Conservation (phyloP, 2,113 vertebrate genomes). For the Lipotes vexillifer region DNA sequence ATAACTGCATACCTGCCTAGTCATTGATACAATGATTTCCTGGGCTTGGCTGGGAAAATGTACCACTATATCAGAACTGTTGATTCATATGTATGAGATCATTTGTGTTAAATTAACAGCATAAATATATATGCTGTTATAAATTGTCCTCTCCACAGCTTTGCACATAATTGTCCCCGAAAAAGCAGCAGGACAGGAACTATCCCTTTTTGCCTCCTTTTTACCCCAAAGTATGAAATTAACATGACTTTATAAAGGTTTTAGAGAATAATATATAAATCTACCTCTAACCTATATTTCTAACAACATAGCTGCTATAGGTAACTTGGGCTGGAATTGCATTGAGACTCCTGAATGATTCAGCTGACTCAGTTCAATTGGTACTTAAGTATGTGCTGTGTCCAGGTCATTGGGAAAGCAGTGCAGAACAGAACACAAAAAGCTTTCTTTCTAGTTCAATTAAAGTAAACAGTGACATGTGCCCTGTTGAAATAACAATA, state of each 20-base stretch:
- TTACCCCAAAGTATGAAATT: not conserved
- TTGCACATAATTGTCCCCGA: not conserved
- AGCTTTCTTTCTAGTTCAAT: conserved; percentile 19
- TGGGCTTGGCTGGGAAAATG: not conserved
- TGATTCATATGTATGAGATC: not conserved
- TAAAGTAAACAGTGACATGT: conserved; percentile 25
- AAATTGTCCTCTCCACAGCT: not conserved
- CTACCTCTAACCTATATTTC: conserved; percentile 1
- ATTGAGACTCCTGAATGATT: conserved; percentile 13
- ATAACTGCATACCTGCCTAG: not conserved
- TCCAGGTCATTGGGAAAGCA: conserved; percentile 14
- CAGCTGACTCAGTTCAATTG: not conserved
- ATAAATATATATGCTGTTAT: not conserved
- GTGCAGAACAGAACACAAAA: not conserved
- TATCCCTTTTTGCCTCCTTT: not conserved
- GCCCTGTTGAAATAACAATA: not conserved
- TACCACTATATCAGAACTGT: not conserved
- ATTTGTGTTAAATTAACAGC: not conserved
- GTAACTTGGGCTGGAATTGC: not conserved
- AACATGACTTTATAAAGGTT: not conserved
- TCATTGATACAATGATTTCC: not conserved
- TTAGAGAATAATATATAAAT: not conserved
- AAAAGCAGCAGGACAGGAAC: not conserved
- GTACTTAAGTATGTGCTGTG: not conserved
- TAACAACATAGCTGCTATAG: not conserved